Base-by-base conservation (phyloP, 2,113 vertebrate species). In the Phalacrocorax pelagicus region DNA sequence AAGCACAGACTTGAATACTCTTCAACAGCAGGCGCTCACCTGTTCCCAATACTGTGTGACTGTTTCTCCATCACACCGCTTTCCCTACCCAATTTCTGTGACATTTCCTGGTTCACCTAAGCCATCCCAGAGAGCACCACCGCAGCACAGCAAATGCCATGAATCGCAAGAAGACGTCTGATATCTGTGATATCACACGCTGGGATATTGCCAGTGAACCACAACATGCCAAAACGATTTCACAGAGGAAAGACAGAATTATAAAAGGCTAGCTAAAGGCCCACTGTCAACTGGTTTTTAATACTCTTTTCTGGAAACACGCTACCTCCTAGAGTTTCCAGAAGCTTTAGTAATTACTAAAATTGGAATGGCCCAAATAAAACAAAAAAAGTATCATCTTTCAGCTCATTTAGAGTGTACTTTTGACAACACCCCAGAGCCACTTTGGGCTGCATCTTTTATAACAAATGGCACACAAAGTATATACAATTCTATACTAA, bases 151-250 rank as follows among this genome's bases (percentile, higher is more conserved):
- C 80, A 61, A 94, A 89, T 65, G 73, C 91, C 95, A 40, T 1
- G 44, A 24, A 85, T 62, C 10, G 38, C 92, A 91, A 72, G 84
- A 6, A 75, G 94, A 87, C 83, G 96, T 80, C 91, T 29, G 78
- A 96, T 90, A 94, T 62, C 71, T 15, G 78, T 73, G 94, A 55
- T 94, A 96, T 88, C 94, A 91, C 92, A 79, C 0, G 17, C 62
- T 92, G 91, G 93, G 94, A 80, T 7, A 23, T 55, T 92, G 96
- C 96, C 95, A 96, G 84, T 18, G 62, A 94, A 44, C 86, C 89
- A 47, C 77, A 30, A 81, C 89, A 47, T 16, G 81, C 91, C 97
- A 92, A 90, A 85, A 95, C 95, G 92, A 90, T 91, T 96, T 95
- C n/a, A 51, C 58, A 73, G 95, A 92, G 94, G 81, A 94, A 94